phyloP scores from a whole-genome alignment of 2,113 vertebrate genomes.

The Arizona elegans region DNA sequence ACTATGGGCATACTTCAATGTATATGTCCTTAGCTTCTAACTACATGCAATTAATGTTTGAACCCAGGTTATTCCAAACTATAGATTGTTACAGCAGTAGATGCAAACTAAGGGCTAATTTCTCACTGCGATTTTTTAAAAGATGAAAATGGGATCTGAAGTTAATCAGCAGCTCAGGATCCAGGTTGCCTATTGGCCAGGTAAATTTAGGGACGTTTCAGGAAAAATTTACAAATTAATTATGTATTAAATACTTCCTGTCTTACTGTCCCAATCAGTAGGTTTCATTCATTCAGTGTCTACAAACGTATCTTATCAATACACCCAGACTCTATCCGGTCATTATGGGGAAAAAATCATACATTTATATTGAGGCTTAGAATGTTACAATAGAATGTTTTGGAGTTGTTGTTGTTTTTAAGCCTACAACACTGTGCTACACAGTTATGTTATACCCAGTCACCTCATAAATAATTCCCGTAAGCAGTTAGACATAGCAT shows the following conservation, averaged over 20 bases:
- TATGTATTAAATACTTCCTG: neutral
- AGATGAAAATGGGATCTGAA: neutral
- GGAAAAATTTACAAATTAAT: neutral
- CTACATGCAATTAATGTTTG: neutral
- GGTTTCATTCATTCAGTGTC: neutral
- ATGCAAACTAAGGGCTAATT: neutral
- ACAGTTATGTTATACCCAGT: neutral
- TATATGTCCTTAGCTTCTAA: neutral
- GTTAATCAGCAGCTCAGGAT: neutral
- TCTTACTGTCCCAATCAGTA: neutral
- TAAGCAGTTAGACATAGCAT: slow-evolving; percentile 23
- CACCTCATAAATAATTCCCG: slow-evolving; percentile 39
- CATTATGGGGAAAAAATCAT: neutral
- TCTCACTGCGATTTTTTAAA: neutral
- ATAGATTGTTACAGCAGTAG: neutral
- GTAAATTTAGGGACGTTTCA: neutral
- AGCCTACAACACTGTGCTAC: neutral
- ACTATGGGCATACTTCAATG: neutral
- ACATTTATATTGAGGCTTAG: neutral
- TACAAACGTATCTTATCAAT: neutral
- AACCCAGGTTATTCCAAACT: neutral
- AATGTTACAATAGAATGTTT: slow-evolving; percentile 24
- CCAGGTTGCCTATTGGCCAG: neutral
- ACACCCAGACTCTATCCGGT: neutral
- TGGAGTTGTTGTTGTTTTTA: neutral